These are phyloP conservation scores for Megathymus violae DNA, from an alignment of 1,140 invertebrate species.

Conservation along the genomic window DNA sequence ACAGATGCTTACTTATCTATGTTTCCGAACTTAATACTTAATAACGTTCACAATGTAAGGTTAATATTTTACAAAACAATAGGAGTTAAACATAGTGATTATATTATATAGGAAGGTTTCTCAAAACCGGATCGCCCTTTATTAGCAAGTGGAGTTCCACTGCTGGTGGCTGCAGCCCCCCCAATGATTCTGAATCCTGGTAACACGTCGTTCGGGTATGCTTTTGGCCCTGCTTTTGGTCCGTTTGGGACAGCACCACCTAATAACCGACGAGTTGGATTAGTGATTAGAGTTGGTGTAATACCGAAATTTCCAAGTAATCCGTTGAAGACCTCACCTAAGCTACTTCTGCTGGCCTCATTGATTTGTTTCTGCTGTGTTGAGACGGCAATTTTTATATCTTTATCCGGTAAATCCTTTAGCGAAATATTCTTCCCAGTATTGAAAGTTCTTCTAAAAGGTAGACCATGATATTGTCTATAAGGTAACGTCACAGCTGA, in stretches of 20 bases:
- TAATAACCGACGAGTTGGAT: background rate
- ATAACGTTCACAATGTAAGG: background rate
- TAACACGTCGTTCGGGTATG: constrained; percentile 10
- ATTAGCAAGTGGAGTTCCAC: constrained; percentile 44
- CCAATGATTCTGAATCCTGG: constrained; percentile 51
- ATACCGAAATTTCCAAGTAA: constrained; percentile 2
- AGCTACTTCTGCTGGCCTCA: background rate
- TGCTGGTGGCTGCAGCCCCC: constrained; percentile 46
- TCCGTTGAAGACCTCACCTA: background rate
- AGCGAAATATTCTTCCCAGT: background rate
- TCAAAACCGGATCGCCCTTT: constrained; percentile 45
- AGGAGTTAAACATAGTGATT: no score
- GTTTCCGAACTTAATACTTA: background rate
- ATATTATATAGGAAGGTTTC: background rate
- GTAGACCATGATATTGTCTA: background rate
- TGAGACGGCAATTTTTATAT: background rate
- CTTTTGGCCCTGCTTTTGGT: background rate
- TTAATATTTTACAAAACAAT: no score
- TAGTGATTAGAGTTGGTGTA: background rate
- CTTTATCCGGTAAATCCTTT: background rate
- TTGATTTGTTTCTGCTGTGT: background rate
- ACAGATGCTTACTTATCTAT: background rate
- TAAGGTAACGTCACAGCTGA: background rate
- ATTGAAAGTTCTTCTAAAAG: background rate
- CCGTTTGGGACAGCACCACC: background rate